Base-by-base conservation (phyloP, 2,888 invertebrate species). In the Thecocarcelia acutangulata region DNA sequence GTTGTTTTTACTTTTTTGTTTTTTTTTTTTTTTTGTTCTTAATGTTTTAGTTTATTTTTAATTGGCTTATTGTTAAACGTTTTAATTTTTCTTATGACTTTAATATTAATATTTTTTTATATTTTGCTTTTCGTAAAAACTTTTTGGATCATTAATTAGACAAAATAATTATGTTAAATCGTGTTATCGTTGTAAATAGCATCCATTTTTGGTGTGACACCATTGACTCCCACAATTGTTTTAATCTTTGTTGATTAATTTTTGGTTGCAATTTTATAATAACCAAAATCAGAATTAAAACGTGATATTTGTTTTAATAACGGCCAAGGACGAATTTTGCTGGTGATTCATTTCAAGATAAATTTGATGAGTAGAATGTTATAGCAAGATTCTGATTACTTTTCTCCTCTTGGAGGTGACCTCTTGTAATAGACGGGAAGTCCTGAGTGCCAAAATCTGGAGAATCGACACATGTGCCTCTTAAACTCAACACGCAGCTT, bases 61-160 rank as follows among this genome's bases (percentile, higher is more conserved):
- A 81, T 81, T 81, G 81, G 81, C 76, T 72, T 48, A 81, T 81
- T 81, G 81, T 79, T 73, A 59, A 73, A 59, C 52, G 59, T 12
- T 40, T 42, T n/a, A 12, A 33, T 19, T 50, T 63, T 54, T 64
- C 42, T 44, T 58, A 33, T 33, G 3, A 33, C 8, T 33, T 33
- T 33, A 8, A 8, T 33, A 33, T 33, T 33, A 33, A 33, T 46
- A 11, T 17, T n/a, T 24, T 61, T 3, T 13, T 11, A 2, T 11
- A 15, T 12, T 2, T 37, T 50, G n/a, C n/a, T 59, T 28, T 37
- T 58, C 50, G n/a, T 2, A 59, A 44, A 44, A 17, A 15, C 37
- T 5, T 11, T 24, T 40, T 2, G 37, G 46, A 77, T 73, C 72
- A 73, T 79, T 79, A 79, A 79, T 79, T 79, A 59, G 72, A 73